Evolutionary conservation across 2,797 vertebrate genomes (phyloP).

Genomic region (Galagoides demidoff): DNA sequence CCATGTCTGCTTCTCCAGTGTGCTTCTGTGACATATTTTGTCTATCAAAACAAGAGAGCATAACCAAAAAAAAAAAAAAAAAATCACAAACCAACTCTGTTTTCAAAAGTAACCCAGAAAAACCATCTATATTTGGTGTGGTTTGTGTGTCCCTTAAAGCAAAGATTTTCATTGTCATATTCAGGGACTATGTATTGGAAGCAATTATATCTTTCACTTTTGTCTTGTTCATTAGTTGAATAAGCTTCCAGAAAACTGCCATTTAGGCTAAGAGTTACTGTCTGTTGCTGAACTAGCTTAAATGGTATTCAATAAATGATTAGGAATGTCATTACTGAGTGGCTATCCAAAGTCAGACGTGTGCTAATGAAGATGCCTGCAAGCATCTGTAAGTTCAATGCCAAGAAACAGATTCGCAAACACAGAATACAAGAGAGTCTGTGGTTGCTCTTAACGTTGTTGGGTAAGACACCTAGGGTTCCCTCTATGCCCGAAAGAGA

Average conservation of each 20-base stretch:
- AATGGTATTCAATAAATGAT: conserved; percentile 57
- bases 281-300: conserved; percentile 59
- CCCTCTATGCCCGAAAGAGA: background rate
- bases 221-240: conserved; percentile 65
- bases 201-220: conserved; percentile 70
- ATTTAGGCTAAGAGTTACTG: conserved; percentile 74
- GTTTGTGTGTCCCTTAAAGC: conserved; percentile 36
- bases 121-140: conserved; percentile 4
- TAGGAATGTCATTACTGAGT: conserved; percentile 67
- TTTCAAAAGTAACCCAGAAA: conserved; percentile 50
- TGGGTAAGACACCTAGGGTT: conserved; percentile 4
- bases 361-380: conserved; percentile 66
- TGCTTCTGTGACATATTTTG: conserved; percentile 25
- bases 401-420: conserved; percentile 58
- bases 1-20: background rate
- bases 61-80: conserved; percentile 63
- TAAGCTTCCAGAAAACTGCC: conserved; percentile 67
- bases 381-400: conserved; percentile 57
- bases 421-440: conserved; percentile 16
- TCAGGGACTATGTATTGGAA: conserved; percentile 67
- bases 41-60: conserved; percentile 50
- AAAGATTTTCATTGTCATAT: conserved; percentile 46
- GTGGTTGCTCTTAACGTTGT: background rate
- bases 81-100: background rate
- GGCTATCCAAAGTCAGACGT: conserved; percentile 66